Evolutionary conservation across 2,888 invertebrate genomes (phyloP).

Genomic region (Marasmarcha lunaedactyla): DNA sequence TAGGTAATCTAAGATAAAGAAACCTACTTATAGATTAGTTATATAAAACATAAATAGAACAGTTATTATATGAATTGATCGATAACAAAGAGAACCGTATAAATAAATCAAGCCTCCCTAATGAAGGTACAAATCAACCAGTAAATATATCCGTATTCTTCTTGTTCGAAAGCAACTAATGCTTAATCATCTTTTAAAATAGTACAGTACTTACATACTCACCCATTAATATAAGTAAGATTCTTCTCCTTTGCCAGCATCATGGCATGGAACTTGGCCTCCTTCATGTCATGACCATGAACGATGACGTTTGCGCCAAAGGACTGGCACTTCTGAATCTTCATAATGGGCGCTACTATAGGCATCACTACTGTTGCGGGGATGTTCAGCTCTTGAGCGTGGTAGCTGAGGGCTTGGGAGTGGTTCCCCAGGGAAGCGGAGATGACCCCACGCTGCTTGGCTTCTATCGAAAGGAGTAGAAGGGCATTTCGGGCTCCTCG

Average conservation of each 20-base stretch:
- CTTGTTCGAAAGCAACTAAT: no score
- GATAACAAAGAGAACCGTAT: no score
- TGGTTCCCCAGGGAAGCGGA: constrained; percentile 96
- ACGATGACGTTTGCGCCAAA: constrained; percentile 89
- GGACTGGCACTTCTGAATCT: constrained; percentile 87
- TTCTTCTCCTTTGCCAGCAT: constrained; percentile 77
- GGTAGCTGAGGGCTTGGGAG: constrained; percentile 84
- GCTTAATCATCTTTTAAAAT: no score
- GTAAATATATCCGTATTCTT: no score
- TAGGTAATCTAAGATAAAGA: no score
- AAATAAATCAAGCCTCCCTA: no score
- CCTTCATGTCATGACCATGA: constrained; percentile 85
- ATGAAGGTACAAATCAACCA: no score
- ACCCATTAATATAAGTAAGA: constrained; percentile 91
- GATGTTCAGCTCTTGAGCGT: constrained; percentile 77
- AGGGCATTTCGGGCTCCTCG: constrained; percentile 91
- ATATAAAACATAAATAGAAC: no score
- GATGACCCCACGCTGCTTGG: constrained; percentile 83
- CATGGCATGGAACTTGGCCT: constrained; percentile 86
- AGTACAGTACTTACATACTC: constrained; percentile 25
- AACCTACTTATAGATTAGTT: no score
- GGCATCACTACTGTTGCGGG: constrained; percentile 95
- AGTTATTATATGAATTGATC: no score
- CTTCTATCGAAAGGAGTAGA: constrained; percentile 78
- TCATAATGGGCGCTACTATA: constrained; percentile 94